phyloP scores from a whole-genome alignment of 2,113 vertebrate species.

The Caranx melampygus region DNA sequence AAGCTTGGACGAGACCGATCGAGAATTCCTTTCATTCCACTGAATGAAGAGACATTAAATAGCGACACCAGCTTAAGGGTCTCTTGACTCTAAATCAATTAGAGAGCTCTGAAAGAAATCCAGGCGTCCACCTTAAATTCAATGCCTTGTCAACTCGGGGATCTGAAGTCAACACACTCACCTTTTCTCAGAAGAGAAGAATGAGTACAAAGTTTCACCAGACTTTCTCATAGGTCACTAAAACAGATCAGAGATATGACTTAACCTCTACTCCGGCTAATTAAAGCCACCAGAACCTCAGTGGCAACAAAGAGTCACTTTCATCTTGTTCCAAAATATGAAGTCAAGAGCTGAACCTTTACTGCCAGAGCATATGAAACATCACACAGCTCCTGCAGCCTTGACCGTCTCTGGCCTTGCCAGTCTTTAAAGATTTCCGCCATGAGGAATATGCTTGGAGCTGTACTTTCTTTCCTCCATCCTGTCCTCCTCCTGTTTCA shows the following conservation, averaged over 20 bases:
- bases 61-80: background rate
- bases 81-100: background rate
- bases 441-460: background rate
- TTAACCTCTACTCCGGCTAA: background rate
- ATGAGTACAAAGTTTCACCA: background rate
- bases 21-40: background rate
- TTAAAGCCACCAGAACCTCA: background rate
- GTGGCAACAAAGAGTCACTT: background rate
- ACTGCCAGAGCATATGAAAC: background rate
- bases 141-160: background rate
- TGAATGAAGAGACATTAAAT: background rate
- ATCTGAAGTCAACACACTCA: background rate
- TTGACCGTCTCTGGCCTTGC: background rate
- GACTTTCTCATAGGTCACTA: background rate
- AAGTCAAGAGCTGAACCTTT: background rate
- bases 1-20: background rate
- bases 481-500: background rate
- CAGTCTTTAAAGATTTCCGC: background rate
- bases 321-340: background rate
- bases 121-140: background rate
- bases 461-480: background rate
- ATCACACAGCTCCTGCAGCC: background rate
- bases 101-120: background rate
- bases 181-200: background rate
- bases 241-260: background rate